Percentiles rank a stretch among this genome's conserved stretches.
These are phyloP conservation scores for Aspidiotus rigidus DNA, from an alignment of 2,888 invertebrate species.

Conservation along the genomic window DNA sequence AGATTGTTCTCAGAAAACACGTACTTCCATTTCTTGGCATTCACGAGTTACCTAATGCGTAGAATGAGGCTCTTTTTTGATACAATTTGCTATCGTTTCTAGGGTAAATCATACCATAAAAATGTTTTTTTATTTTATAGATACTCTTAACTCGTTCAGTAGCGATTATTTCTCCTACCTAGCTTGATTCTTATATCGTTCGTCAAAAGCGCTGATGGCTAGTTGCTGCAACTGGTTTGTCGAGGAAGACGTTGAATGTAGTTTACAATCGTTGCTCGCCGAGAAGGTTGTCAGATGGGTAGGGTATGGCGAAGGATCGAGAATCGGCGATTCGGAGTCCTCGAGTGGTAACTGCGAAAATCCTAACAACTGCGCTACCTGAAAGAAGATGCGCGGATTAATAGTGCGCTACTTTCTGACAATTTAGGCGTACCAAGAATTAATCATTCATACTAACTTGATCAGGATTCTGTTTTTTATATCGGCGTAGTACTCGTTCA, in stretches of 20 bases:
- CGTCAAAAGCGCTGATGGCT: conserved; percentile 43
- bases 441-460: conserved; percentile 38
- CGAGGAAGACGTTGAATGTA: conserved; percentile 37
- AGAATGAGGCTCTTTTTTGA: no score
- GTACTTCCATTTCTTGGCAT: no score
- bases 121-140: no score
- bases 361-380: conserved; percentile 67
- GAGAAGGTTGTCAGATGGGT: conserved; percentile 37
- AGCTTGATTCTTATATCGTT: conserved; percentile 41
- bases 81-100: no score
- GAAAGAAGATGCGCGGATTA: conserved; percentile 38
- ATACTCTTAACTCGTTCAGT: no score
- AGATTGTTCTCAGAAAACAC: no score
- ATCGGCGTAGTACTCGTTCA: conserved; percentile 53
- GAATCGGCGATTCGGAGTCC: conserved; percentile 35
- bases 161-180: conserved; percentile 31
- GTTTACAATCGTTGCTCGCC: conserved; percentile 15
- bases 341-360: conserved; percentile 55
- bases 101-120: no score
- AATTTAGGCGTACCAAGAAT: neutral
- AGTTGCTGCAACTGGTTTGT: conserved; percentile 41
- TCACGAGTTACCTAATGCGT: no score
- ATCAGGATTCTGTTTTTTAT: conserved; percentile 43
- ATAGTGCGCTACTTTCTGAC: no score
- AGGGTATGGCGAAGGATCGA: conserved; percentile 37